A percentile compares a stretch with the other conserved stretches of the same genome.
phyloP scores from a whole-genome alignment of 2,113 vertebrate genomes.

The Lates calcarifer region DNA sequence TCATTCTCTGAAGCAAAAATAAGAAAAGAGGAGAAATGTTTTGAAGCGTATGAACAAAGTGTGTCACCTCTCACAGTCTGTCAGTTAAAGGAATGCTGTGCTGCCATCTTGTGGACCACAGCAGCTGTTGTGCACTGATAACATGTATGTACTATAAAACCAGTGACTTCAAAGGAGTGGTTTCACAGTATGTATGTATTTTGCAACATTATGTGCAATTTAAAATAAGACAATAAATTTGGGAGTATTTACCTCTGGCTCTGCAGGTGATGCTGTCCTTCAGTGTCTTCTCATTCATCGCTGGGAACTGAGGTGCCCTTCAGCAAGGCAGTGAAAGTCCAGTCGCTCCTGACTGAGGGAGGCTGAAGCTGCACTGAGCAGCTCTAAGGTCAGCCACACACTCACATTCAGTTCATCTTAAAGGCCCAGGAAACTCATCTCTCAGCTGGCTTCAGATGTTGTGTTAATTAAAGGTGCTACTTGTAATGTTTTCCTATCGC shows the following conservation, averaged over 20 bases:
- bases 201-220: constrained; percentile 25
- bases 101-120: constrained; percentile 54
- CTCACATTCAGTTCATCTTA: not conserved
- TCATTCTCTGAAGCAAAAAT: not conserved
- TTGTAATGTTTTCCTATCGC: no score
- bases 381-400: not conserved
- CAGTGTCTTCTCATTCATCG: not conserved
- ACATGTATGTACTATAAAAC: not conserved
- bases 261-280: not conserved
- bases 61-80: not conserved
- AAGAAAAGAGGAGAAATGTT: not conserved
- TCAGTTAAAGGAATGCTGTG: constrained; percentile 27
- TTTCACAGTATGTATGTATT: constrained; percentile 1
- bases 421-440: no score
- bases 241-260: constrained; percentile 18
- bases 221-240: constrained; percentile 33
- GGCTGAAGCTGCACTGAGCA: not conserved
- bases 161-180: not conserved
- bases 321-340: not conserved
- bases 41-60: constrained; percentile 14
- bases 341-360: not conserved
- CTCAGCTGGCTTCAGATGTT: no score
- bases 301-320: not conserved
- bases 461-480: no score
- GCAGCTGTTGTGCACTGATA: constrained; percentile 2